Evolutionary conservation across 2,797 vertebrate species (phyloP), one percentile per base, ranked within the genome.

Genomic region (Neosilurus mollespiculum): DNA sequence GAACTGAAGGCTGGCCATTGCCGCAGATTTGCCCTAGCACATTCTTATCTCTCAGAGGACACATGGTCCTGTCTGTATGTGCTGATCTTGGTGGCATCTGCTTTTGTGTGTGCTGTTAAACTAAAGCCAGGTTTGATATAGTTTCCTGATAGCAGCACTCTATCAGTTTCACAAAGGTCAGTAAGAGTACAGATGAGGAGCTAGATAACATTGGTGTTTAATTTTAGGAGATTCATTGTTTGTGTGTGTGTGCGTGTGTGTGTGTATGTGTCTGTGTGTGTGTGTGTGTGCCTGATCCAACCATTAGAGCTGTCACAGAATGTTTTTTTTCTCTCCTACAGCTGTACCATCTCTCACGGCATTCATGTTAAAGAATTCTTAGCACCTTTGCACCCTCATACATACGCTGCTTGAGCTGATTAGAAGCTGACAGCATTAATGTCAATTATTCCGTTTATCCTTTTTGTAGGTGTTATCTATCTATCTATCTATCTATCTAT

Each of bases 91-190:
- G 34, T 70, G 83, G 73, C 75, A 86, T 87, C 84, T 86, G 69
- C 84, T 79, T 88, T 84, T 86, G 83, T 86, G 51, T 54, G 73
- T 76, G 58, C 81, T 85, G 69, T 83, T 85, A 80, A 83, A 82
- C 84, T 86, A 81, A 80, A 86, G 75, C 15, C 30, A 62, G 73
- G 73, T 65, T 81, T 81, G 81, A 83, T 82, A 87, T 88, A 73
- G 82, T 86, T 83, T 86, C 61, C 79, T 77, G 37, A 59, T 24
- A 62, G 84, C 64, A 20, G 78, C 73, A 78, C 81, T 85, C 78
- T 73, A 72, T 81, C 81, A 86, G 83, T 83, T 84, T 87, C 82
- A 81, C 69, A 69, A 70, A 86, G 88, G 88, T 86, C 86, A 83
- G 64, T 78, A 67, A 82, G 67, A 78, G 76, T 70, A 86, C 67